Base-by-base conservation (phyloP, 2,888 invertebrate genomes). In the Ecdyonurus torrentis region DNA sequence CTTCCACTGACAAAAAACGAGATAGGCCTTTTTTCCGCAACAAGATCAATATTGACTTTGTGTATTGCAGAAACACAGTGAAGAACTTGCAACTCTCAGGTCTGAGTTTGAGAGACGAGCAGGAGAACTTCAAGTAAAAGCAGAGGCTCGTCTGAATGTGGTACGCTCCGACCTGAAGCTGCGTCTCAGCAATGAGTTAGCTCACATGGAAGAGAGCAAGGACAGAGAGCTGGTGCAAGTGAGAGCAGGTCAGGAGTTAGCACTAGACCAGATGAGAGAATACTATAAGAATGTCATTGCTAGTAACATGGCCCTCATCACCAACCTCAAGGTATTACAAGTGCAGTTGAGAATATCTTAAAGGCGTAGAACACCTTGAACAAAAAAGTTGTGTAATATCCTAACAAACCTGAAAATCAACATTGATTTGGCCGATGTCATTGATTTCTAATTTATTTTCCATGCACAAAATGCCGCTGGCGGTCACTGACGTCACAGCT, bases 271-370 rank as follows among this genome's bases (percentile, higher is more conserved):
- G 73, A 86, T 96, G 77, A 95, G 94, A 74, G 90, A 88, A 74
- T 96, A 95, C 76, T 97, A 95, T 72, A 94, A 94, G 70, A 93
- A 95, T 70, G 94, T 96, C 62, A 93, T 93, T 0, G 77, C 93
- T 18, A 95, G 95, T 74, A 96, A 96, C 75, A 78, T 96, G 67
- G 90, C 92, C 0, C 77, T 96, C 1, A 95, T 96, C 64, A 89
- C 89, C 72, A 89, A 89, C 68, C 77, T 96, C 50, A 96, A 95
- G 78, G 85, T 84, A 72, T 52, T 59, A 7, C n/a, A 19, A 59
- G n/a, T n/a, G n/a, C n/a, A n/a, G n/a, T n/a, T n/a, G n/a, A n/a
- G n/a, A n/a, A n/a, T n/a, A n/a, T n/a, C n/a, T n/a, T n/a, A n/a
- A n/a, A n/a, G n/a, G n/a, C n/a, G n/a, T n/a, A n/a, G n/a, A n/a